Evolutionary conservation across 2,113 vertebrate genomes (phyloP).

Genomic region (Tauraco erythrolophus): DNA sequence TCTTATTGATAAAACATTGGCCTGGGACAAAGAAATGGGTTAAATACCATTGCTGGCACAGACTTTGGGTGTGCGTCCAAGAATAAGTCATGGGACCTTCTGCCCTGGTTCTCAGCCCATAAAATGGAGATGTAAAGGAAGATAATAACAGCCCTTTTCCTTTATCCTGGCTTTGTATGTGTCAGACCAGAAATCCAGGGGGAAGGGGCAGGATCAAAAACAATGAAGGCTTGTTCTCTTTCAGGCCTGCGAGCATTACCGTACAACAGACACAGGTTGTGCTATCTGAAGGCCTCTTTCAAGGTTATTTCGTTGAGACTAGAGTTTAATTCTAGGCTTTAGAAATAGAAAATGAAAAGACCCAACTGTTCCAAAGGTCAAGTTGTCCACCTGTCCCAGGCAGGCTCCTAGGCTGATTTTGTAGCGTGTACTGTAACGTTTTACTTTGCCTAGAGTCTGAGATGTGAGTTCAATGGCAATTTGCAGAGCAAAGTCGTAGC

Average conservation of each 20-base stretch:
- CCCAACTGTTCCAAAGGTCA: slow-evolving; percentile 1
- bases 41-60: slow-evolving; percentile 35
- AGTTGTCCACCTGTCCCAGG: background rate
- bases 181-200: background rate
- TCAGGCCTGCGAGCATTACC: background rate
- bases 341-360: slow-evolving; percentile 38
- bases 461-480: background rate
- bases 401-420: background rate
- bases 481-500: background rate
- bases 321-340: slow-evolving; percentile 18
- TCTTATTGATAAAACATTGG: background rate
- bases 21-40: background rate
- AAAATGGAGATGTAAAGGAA: background rate
- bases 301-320: background rate
- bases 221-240: slow-evolving; percentile 7
- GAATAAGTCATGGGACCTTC: slow-evolving; percentile 25
- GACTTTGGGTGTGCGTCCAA: background rate
- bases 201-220: background rate
- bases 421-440: background rate
- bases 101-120: slow-evolving; percentile 26
- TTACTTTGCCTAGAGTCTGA: background rate
- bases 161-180: slow-evolving; percentile 20
- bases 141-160: slow-evolving; percentile 9
- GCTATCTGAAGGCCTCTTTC: background rate
- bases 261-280: slow-evolving; percentile 23